phyloP scores from a whole-genome alignment of 2,797 vertebrate species.

The Phataginus tricuspis region DNA sequence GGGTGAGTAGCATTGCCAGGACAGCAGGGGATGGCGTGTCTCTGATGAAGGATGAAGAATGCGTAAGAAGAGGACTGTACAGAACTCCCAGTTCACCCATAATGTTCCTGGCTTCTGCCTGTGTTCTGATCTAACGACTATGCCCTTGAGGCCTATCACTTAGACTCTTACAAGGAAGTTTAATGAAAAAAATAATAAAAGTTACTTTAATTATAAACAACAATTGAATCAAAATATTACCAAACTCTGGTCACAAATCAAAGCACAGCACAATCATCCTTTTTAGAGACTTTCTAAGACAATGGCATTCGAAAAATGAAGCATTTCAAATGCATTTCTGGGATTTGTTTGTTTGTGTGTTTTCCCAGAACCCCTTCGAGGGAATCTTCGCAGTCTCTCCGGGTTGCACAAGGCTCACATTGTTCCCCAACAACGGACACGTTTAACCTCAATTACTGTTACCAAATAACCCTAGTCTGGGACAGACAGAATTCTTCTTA shows the following conservation, averaged over 20 bases:
- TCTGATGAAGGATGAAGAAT: background rate
- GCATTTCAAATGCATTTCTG: background rate
- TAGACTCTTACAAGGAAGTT: background rate
- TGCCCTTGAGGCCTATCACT: background rate
- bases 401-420: background rate
- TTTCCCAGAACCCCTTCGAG: background rate
- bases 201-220: background rate
- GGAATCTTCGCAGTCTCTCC: background rate
- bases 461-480: background rate
- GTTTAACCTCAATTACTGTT: background rate
- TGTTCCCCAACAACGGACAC: background rate
- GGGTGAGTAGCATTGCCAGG: background rate
- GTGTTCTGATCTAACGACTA: background rate
- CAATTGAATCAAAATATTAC: background rate
- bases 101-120: background rate
- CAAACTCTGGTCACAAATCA: background rate
- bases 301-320: background rate
- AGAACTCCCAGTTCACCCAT: background rate
- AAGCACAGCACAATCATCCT: background rate
- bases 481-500: background rate
- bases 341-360: background rate
- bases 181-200: background rate
- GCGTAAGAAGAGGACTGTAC: background rate
- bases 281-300: conserved; percentile 10
- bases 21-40: background rate